phyloP scores from a whole-genome alignment of 2,888 invertebrate species.

The Himalopsyche japonica region DNA sequence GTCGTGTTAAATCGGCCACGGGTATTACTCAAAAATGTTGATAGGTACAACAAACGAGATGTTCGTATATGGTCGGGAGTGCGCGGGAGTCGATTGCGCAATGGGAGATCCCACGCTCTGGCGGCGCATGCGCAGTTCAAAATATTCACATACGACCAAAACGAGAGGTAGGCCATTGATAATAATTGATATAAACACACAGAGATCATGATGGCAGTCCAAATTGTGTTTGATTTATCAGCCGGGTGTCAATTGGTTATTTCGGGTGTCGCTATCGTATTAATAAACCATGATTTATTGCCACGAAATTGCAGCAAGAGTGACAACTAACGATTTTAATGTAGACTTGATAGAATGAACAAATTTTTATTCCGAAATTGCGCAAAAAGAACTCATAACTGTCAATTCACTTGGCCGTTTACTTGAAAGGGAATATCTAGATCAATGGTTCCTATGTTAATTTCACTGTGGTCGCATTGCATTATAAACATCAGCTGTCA shows the following conservation, averaged over 20 bases:
- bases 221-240: neutral
- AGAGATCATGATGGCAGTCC: neutral
- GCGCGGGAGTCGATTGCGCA: conserved; percentile 35
- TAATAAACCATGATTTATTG: neutral
- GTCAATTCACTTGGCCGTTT: too few relatives aligned
- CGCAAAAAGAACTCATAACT: too few relatives aligned
- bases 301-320: neutral
- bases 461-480: too few relatives aligned
- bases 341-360: too few relatives aligned
- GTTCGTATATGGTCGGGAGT: conserved; percentile 14
- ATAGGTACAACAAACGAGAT: conserved; percentile 26
- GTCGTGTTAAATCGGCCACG: neutral
- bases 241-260: neutral
- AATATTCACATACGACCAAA: conserved; percentile 10
- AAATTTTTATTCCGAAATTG: too few relatives aligned
- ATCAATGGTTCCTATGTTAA: too few relatives aligned
- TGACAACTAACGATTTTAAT: too few relatives aligned
- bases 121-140: neutral
- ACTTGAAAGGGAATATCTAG: too few relatives aligned
- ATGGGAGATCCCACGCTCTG: conserved; percentile 22
- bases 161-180: neutral
- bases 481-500: too few relatives aligned
- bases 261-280: neutral
- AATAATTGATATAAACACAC: neutral
- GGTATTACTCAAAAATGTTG: neutral